Conservation (phyloP, 2,888 invertebrate species). For the Agriopis leucophaearia region DNA sequence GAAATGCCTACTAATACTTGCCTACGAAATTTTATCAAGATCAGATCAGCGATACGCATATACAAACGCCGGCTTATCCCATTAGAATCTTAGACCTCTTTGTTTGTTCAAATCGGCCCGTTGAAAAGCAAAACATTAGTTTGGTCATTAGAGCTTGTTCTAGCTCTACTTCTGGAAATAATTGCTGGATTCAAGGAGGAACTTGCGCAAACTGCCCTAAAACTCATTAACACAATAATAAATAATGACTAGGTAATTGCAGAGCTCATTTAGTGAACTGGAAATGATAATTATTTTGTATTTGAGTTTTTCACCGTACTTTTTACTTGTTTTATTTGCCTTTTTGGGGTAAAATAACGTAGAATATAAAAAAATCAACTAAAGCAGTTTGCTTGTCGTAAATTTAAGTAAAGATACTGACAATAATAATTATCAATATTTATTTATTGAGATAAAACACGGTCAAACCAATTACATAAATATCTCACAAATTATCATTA, state of each 20-base stretch:
- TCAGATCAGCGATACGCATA: too few species aligned
- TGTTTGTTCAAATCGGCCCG: background rate
- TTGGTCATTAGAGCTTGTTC: constrained; percentile 28
- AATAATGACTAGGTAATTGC: constrained; percentile 29
- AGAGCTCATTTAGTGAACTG: constrained; percentile 10
- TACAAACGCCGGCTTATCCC: too few species aligned
- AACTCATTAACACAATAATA: constrained; percentile 36
- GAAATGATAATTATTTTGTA: constrained; percentile 5
- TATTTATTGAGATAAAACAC: too few species aligned
- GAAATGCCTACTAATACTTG: too few species aligned
- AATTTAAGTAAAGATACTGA: too few species aligned
- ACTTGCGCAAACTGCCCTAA: constrained; percentile 26
- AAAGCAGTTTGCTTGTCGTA: too few species aligned
- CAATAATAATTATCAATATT: too few species aligned
- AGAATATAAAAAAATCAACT: too few species aligned
- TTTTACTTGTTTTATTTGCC: background rate
- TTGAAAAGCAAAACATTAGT: constrained; percentile 16
- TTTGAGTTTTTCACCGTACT: background rate
- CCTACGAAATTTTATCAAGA: too few species aligned
- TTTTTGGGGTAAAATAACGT: background rate
- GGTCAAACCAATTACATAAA: too few species aligned
- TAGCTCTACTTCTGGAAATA: constrained; percentile 19
- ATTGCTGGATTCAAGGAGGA: constrained; percentile 22
- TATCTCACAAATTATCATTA: too few species aligned
- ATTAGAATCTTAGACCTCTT: too few species aligned